Conservation (phyloP, 2,797 vertebrate genomes). For the Propithecus perrieri region DNA sequence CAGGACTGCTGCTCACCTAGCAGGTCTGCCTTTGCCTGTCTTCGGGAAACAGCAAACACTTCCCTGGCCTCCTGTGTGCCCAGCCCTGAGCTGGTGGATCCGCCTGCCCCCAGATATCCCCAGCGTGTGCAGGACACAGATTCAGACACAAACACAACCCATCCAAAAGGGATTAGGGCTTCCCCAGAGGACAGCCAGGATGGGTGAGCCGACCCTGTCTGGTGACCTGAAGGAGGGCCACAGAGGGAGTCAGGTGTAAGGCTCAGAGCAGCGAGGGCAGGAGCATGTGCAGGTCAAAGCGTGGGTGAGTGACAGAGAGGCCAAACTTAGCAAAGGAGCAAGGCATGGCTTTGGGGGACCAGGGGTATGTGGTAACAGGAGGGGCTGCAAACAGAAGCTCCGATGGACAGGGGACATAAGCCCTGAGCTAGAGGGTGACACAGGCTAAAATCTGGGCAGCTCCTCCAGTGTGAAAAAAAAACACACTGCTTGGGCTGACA, state of each 20-base stretch:
- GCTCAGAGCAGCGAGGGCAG: background rate
- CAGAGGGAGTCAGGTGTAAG: background rate
- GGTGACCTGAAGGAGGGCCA: background rate
- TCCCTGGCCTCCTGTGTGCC: background rate
- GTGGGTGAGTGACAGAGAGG: background rate
- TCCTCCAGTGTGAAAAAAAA: background rate
- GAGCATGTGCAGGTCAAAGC: rapidly evolving
- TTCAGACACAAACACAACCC: background rate
- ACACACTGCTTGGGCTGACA: background rate
- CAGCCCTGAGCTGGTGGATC: background rate
- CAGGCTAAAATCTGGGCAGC: background rate
- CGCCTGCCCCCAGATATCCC: background rate
- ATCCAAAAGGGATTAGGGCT: background rate
- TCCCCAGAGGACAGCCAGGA: background rate
- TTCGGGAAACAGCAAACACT: background rate
- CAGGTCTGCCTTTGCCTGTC: background rate
- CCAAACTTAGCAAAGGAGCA: background rate
- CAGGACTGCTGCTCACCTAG: background rate
- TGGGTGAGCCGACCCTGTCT: rapidly evolving
- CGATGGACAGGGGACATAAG: rapidly evolving
- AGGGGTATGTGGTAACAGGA: rapidly evolving
- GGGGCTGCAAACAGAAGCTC: background rate
- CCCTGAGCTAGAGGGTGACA: background rate
- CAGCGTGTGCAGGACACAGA: background rate
- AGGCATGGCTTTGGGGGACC: rapidly evolving